Conservation (phyloP, 1,140 invertebrate species). For the Paraescarpia echinospica region DNA sequence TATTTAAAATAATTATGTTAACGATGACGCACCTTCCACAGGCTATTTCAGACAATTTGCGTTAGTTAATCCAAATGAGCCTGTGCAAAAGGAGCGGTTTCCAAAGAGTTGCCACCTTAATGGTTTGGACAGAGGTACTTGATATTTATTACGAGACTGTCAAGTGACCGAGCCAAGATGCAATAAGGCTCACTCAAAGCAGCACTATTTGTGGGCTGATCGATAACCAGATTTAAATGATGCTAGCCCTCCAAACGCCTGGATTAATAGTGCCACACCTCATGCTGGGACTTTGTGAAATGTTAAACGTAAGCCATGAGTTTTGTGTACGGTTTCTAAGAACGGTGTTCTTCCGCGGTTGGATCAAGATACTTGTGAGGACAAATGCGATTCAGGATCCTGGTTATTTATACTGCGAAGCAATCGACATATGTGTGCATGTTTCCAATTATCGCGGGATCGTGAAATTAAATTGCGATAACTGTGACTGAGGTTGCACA, state of each 20-base stretch:
- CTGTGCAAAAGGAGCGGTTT: not conserved
- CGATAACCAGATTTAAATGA: slow-evolving; percentile 2
- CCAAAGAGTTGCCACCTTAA: not conserved
- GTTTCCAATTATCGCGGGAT: not conserved
- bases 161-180: not conserved
- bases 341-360: not conserved
- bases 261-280: not conserved
- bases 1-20: not conserved
- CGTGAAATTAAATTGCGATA: not conserved
- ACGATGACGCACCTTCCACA: not conserved
- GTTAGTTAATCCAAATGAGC: not conserved
- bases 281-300: not conserved
- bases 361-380: not conserved
- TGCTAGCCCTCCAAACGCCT: not conserved
- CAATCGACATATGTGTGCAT: not conserved
- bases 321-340: not conserved
- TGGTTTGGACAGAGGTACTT: not conserved
- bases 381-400: not conserved
- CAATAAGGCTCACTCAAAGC: not conserved
- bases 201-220: not conserved
- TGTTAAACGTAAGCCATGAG: not conserved
- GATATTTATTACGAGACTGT: slow-evolving; percentile 1
- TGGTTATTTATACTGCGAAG: not conserved
- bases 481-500: not conserved
- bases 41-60: not conserved